Conservation (phyloP, 2,113 vertebrate genomes). For the Zosterops borbonicus region DNA sequence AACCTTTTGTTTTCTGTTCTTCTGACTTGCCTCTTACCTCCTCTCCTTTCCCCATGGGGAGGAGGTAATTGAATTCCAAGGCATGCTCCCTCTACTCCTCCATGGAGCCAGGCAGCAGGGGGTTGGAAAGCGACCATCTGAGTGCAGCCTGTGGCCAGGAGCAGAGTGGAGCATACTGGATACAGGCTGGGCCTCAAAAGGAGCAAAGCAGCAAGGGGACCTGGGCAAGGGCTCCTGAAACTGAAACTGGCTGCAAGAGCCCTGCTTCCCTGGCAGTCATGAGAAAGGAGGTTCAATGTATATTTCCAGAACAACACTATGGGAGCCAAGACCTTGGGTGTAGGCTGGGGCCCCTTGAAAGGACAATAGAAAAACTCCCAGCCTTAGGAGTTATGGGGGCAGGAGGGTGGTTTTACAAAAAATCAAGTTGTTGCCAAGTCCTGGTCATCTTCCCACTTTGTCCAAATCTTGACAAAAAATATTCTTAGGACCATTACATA, state of each 20-base stretch:
- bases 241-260: not conserved
- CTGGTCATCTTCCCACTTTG: not conserved
- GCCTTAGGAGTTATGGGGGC: rapidly evolving
- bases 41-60: not conserved
- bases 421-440: not conserved
- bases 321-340: not conserved
- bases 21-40: conserved; percentile 22
- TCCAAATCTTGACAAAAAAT: not conserved
- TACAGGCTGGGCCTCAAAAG: not conserved
- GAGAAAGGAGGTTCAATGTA: not conserved
- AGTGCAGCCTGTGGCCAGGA: not conserved
- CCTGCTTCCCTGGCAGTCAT: not conserved
- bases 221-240: not conserved
- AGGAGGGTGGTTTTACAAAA: not conserved
- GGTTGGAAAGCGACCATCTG: not conserved
- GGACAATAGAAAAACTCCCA: not conserved
- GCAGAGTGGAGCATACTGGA: not conserved
- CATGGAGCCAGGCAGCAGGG: not conserved
- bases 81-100: not conserved
- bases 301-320: not conserved
- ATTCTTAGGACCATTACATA: not conserved
- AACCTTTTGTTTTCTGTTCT: conserved; percentile 53
- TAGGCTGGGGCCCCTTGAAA: not conserved
- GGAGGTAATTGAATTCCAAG: conserved; percentile 39
- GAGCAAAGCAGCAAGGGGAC: not conserved